Evolutionary conservation across 2,113 vertebrate genomes (phyloP).

Genomic region (Acrocephalus kingi): DNA sequence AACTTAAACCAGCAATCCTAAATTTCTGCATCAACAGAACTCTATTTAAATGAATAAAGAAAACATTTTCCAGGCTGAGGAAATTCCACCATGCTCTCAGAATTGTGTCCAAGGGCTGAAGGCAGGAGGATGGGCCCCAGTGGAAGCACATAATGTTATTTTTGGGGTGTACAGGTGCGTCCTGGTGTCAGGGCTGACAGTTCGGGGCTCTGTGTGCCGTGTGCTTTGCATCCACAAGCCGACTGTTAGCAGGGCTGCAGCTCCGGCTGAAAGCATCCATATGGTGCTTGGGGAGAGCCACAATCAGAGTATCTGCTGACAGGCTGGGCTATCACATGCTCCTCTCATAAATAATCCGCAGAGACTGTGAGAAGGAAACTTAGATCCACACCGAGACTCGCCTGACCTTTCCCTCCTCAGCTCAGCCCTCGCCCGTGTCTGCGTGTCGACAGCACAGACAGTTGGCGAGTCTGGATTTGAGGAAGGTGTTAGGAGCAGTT

Average conservation of each 20-base stretch:
- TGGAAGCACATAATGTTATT: fast-evolving
- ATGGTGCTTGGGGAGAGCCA: slow-evolving; percentile 59
- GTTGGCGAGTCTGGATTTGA: slow-evolving; percentile 45
- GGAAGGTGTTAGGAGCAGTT: slow-evolving; percentile 64
- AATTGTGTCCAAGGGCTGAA: background rate
- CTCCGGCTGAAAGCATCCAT: slow-evolving; percentile 64
- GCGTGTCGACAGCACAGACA: slow-evolving; percentile 55
- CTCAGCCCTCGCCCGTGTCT: slow-evolving; percentile 1
- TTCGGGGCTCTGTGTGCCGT: fast-evolving
- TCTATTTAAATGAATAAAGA: background rate
- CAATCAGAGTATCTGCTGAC: slow-evolving; percentile 66
- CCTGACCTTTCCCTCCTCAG: slow-evolving; percentile 40
- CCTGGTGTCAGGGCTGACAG: background rate
- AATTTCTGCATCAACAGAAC: background rate
- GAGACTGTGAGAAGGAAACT: slow-evolving; percentile 59
- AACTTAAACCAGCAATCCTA: background rate
- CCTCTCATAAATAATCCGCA: slow-evolving; percentile 65
- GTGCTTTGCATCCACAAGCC: background rate
- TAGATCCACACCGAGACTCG: background rate
- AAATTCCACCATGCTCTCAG: fast-evolving
- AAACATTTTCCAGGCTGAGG: background rate
- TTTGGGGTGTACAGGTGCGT: background rate
- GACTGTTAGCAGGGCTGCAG: slow-evolving; percentile 50
- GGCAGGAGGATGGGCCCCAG: background rate
- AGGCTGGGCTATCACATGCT: slow-evolving; percentile 62